Evolutionary conservation across 2,888 invertebrate genomes (phyloP).

Genomic region (Acanthococcus lagerstroemiae): DNA sequence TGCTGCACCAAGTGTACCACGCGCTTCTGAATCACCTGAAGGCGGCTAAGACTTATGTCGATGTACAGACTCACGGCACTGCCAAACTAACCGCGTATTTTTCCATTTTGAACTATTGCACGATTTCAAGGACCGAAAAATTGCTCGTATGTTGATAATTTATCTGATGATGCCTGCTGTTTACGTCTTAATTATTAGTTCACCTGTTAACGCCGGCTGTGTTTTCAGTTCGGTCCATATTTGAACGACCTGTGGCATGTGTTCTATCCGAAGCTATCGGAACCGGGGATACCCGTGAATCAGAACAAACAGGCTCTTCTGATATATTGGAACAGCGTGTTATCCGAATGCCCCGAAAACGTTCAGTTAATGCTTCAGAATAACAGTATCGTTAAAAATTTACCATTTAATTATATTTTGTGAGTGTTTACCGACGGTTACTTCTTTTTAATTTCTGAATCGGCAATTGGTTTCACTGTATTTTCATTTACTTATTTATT

Average conservation of each 20-base stretch:
- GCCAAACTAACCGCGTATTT: constrained; percentile 88
- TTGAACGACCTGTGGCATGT: constrained; percentile 72
- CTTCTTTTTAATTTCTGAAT: neutral
- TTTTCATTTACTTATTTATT: neutral
- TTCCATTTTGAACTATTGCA: constrained; percentile 81
- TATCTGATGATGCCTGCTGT: no score
- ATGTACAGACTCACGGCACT: constrained; percentile 76
- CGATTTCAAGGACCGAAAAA: constrained; percentile 81
- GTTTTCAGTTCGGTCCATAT: constrained; percentile 65
- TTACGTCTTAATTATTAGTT: no score
- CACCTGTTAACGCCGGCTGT: neutral
- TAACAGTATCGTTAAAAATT: constrained; percentile 80
- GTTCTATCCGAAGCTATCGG: constrained; percentile 87
- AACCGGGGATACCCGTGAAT: constrained; percentile 88
- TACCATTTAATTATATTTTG: constrained; percentile 93
- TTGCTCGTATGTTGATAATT: constrained; percentile 74
- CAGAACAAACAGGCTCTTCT: constrained; percentile 89
- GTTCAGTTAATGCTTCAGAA: constrained; percentile 78
- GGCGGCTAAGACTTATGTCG: constrained; percentile 75
- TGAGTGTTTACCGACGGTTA: constrained; percentile 47
- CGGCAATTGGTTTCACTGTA: neutral
- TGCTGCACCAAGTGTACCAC: constrained; percentile 46
- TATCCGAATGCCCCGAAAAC: constrained; percentile 86
- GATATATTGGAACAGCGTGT: constrained; percentile 88
- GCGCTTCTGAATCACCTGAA: constrained; percentile 50